A percentile compares a stretch with the other conserved stretches of the same genome.
These are phyloP conservation scores for Andinoacara biseriatus DNA, from an alignment of 2,113 vertebrate species.

Conservation along the genomic window DNA sequence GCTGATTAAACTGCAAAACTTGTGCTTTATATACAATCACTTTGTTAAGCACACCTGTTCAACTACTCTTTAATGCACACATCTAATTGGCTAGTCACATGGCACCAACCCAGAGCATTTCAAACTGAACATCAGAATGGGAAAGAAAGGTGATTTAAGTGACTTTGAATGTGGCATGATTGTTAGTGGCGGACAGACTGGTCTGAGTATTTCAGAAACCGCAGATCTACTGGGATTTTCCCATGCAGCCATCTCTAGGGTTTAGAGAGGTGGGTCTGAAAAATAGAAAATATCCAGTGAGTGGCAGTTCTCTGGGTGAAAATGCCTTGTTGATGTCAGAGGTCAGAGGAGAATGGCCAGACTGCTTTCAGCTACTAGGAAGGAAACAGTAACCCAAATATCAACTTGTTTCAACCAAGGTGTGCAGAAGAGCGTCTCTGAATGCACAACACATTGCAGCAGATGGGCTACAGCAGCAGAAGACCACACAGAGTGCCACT, in stretches of 20 bases:
- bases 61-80: neutral
- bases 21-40: neutral
- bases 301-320: accelerated
- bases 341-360: neutral
- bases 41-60: neutral
- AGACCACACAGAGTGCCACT: no score
- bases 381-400: neutral
- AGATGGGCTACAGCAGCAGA: neutral
- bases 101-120: no score
- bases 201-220: neutral
- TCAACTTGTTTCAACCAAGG: neutral
- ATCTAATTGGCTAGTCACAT: neutral
- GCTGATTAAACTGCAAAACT: neutral
- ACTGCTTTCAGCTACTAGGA: neutral
- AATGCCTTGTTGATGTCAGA: neutral
- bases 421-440: neutral
- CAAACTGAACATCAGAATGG: no score
- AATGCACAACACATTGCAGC: neutral
- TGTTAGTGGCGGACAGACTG: neutral
- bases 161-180: neutral
- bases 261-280: neutral
- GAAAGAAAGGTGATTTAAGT: neutral
- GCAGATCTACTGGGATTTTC: neutral
- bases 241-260: neutral
- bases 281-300: neutral